Evolutionary conservation across 2,797 vertebrate species (phyloP).

Genomic region (Rallus crepitans): DNA sequence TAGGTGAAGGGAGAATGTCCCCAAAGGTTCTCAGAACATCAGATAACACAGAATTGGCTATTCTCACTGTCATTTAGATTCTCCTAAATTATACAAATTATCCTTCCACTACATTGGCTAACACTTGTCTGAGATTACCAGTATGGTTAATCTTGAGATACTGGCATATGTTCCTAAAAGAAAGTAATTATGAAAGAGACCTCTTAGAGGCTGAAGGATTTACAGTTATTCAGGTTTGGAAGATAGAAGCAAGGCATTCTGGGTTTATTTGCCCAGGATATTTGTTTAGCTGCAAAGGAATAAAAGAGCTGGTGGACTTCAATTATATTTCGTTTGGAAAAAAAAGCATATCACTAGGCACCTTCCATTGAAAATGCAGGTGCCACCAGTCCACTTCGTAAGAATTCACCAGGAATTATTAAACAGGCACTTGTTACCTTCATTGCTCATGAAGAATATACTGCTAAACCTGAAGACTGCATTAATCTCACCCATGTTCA

Average conservation of each 20-base stretch:
- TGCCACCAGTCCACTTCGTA: neutral
- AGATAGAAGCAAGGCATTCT: neutral
- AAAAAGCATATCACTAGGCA: neutral
- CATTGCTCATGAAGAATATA: neutral
- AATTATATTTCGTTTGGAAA: neutral
- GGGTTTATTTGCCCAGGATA: neutral
- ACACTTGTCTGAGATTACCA: neutral
- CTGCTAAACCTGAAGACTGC: neutral
- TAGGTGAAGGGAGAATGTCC: neutral
- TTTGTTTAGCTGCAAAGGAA: neutral
- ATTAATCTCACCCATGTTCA: neutral
- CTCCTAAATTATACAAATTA: neutral
- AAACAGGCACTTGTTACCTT: neutral
- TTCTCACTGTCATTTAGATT: neutral
- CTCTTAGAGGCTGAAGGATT: neutral
- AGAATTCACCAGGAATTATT: neutral
- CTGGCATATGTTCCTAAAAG: neutral
- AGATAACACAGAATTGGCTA: neutral
- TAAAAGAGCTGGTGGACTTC: neutral
- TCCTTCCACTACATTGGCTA: neutral
- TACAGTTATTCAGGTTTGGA: neutral
- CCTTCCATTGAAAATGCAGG: neutral
- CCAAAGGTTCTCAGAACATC: neutral
- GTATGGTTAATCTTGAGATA: neutral
- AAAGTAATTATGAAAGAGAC: neutral